These are phyloP conservation scores for Pogonophryne albipinna DNA, from an alignment of 2,797 vertebrate genomes.

Conservation along the genomic window DNA sequence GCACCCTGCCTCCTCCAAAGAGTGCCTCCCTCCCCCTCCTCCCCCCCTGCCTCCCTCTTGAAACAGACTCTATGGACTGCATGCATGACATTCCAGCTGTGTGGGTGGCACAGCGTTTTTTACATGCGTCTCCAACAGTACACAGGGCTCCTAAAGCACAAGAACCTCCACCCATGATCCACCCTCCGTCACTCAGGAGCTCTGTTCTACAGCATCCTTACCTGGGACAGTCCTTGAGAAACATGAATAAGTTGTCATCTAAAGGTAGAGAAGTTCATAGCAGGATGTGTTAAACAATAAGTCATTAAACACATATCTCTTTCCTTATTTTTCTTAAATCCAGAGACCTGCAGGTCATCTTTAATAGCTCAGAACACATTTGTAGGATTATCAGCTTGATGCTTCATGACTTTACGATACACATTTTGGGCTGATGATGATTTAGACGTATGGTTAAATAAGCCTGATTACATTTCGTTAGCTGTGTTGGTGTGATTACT, in stretches of 20 bases:
- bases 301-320: not conserved
- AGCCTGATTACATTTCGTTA: not conserved
- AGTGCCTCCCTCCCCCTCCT: slow-evolving; percentile 44
- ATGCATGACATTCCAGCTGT: slow-evolving; percentile 93
- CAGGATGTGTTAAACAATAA: slow-evolving; percentile 38
- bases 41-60: slow-evolving; percentile 68
- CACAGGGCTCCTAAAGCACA: slow-evolving; percentile 74
- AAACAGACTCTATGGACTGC: slow-evolving; percentile 89
- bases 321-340: slow-evolving; percentile 12
- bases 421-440: not conserved
- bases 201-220: not conserved
- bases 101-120: slow-evolving; percentile 90
- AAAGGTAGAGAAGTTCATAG: slow-evolving; percentile 18
- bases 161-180: slow-evolving; percentile 57
- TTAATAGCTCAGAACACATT: slow-evolving; percentile 7
- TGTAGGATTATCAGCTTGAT: not conserved
- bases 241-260: slow-evolving; percentile 13
- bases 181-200: slow-evolving; percentile 28
- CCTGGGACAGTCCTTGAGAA: slow-evolving; percentile 28
- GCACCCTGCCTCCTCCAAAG: slow-evolving; percentile 62
- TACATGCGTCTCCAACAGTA: slow-evolving; percentile 86
- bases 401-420: not conserved
- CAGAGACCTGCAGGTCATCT: not conserved
- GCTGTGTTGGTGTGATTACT: not conserved
- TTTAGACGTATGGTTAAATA: not conserved